Evolutionary conservation across 2,888 invertebrate species (phyloP).

Genomic region (Gastrophysa polygoni): DNA sequence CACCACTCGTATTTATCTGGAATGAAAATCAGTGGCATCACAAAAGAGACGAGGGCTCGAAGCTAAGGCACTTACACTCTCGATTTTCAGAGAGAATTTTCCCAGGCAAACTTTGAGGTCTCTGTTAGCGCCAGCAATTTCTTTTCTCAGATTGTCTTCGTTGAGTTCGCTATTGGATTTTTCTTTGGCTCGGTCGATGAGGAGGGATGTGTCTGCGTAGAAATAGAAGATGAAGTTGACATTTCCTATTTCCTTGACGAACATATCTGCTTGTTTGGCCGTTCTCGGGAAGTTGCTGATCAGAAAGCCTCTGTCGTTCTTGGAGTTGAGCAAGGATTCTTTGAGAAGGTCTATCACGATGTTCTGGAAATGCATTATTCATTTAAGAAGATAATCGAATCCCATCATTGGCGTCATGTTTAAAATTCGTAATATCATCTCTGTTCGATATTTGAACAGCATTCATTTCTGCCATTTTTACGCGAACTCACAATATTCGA

Average conservation of each 20-base stretch:
- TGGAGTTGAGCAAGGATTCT: slow-evolving; percentile 61
- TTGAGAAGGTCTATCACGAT: slow-evolving; percentile 64
- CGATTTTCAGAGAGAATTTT: slow-evolving; percentile 31
- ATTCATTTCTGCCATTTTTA: too few relatives aligned
- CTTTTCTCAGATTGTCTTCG: slow-evolving; percentile 30
- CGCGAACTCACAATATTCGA: too few relatives aligned
- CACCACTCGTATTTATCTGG: slow-evolving; percentile 32
- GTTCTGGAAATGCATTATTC: slow-evolving; percentile 55
- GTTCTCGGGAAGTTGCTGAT: slow-evolving; percentile 65
- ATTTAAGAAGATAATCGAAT: too few relatives aligned
- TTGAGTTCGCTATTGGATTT: slow-evolving; percentile 28
- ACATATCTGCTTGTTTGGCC: slow-evolving; percentile 52
- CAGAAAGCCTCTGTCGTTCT: slow-evolving; percentile 61
- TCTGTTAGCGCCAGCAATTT: slow-evolving; percentile 41
- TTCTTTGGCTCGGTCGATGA: slow-evolving; percentile 38
- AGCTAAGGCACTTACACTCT: slow-evolving; percentile 29
- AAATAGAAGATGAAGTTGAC: slow-evolving; percentile 50
- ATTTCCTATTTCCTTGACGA: slow-evolving; percentile 50
- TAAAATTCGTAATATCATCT: too few relatives aligned
- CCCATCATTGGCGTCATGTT: too few relatives aligned
- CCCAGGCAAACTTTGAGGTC: slow-evolving; percentile 41
- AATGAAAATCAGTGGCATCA: neutral
- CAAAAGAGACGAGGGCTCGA: neutral
- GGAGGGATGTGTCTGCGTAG: slow-evolving; percentile 40
- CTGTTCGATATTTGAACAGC: too few relatives aligned